Conservation (phyloP, 1,140 invertebrate species). For the Lordiphosa stackelbergi region DNA sequence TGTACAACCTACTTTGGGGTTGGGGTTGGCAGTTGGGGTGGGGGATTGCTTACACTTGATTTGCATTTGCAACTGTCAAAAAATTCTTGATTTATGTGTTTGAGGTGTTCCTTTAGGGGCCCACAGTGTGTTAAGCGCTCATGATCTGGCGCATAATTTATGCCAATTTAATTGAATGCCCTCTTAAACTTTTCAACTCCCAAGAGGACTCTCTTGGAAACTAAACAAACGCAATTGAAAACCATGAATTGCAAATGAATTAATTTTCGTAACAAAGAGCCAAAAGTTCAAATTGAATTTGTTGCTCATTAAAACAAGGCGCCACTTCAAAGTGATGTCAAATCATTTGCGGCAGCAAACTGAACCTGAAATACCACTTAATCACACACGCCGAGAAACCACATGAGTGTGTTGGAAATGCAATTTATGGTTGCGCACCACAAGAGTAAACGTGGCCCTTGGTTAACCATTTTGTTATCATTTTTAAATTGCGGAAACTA, state of each 20-base stretch:
- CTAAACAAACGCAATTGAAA: slow-evolving; percentile 65
- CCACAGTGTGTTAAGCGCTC: slow-evolving; percentile 4
- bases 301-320: slow-evolving; percentile 63
- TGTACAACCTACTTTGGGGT: slow-evolving; percentile 26
- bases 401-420: background rate
- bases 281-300: slow-evolving; percentile 69
- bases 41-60: slow-evolving; percentile 37
- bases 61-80: slow-evolving; percentile 61
- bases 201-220: slow-evolving; percentile 8
- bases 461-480: background rate
- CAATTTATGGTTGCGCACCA: background rate
- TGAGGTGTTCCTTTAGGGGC: slow-evolving; percentile 4
- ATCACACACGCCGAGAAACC: slow-evolving; percentile 42
- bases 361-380: slow-evolving; percentile 68
- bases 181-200: background rate
- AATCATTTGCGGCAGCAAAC: slow-evolving; percentile 19
- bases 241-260: slow-evolving; percentile 73
- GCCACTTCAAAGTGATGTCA: slow-evolving; percentile 34
- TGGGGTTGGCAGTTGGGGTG: background rate
- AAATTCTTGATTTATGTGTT: slow-evolving; percentile 56
- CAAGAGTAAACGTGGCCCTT: slow-evolving; percentile 2
- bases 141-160: slow-evolving; percentile 57
- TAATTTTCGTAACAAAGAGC: slow-evolving; percentile 44
- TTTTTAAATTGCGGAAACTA: slow-evolving; percentile 3
- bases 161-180: slow-evolving; percentile 69